A percentile compares a stretch with the other conserved stretches of the same genome.
These are phyloP conservation scores for Cnemophilus loriae DNA, from an alignment of 2,113 vertebrate species.

Conservation along the genomic window DNA sequence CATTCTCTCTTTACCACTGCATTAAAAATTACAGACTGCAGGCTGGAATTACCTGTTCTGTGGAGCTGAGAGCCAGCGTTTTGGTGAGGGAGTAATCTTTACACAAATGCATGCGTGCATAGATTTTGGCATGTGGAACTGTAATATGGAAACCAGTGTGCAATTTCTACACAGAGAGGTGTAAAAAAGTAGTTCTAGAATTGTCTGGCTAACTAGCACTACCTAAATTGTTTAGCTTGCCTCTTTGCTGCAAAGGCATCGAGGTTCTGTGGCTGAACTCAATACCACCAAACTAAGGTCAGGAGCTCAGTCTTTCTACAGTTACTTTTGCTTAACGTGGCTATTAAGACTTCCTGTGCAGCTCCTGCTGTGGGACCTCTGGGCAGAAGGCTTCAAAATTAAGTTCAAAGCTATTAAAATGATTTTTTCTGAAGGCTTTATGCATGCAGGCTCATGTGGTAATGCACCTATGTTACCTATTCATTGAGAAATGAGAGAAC, in stretches of 20 bases:
- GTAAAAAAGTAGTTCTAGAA: neutral
- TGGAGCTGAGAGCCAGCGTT: neutral
- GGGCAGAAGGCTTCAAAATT: neutral
- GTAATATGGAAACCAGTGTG: neutral
- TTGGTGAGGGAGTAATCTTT: neutral
- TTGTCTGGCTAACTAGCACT: neutral
- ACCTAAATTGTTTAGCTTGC: neutral
- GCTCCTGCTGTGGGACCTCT: neutral
- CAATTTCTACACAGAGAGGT: neutral
- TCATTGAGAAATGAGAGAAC: neutral
- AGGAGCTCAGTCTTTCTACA: neutral
- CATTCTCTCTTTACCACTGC: neutral
- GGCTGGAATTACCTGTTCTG: neutral
- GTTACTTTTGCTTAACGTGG: neutral
- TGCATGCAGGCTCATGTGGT: neutral
- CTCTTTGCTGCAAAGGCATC: neutral
- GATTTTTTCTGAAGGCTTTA: neutral
- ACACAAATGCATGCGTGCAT: rapidly evolving
- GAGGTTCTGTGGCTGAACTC: neutral
- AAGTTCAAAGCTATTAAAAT: neutral
- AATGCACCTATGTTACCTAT: neutral
- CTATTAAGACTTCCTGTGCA: neutral
- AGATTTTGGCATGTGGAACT: neutral
- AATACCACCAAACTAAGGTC: neutral
- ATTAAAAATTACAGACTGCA: neutral